These are phyloP conservation scores for Rhopilema esculentum DNA, from an alignment of 30 jellyfish, hydroid and myxozoan genomes.

Conservation along the genomic window DNA sequence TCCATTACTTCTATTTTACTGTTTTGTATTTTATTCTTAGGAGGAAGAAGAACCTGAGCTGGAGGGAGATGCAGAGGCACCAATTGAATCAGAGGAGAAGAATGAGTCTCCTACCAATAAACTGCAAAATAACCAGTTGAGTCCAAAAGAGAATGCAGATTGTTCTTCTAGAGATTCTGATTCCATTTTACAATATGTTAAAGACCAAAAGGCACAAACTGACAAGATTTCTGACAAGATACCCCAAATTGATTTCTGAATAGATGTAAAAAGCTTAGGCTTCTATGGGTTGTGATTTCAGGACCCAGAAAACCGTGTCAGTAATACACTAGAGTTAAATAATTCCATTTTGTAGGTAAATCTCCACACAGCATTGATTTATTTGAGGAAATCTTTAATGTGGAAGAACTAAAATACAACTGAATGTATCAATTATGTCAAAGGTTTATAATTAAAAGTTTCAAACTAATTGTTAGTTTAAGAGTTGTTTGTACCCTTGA, in stretches of 20 bases:
- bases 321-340: background rate
- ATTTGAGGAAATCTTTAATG: background rate
- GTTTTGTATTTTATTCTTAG: slow-evolving; percentile 1
- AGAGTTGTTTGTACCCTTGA: background rate
- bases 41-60: slow-evolving; percentile 72
- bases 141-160: slow-evolving; percentile 39
- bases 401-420: background rate
- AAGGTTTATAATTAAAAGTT: background rate
- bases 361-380: background rate
- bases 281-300: background rate
- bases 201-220: slow-evolving; percentile 32
- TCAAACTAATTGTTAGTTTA: background rate
- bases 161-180: slow-evolving; percentile 49
- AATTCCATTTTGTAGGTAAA: background rate
- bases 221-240: too few species aligned
- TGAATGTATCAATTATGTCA: too few species aligned
- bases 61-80: slow-evolving; percentile 49
- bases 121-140: slow-evolving; percentile 6
- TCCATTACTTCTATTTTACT: background rate
- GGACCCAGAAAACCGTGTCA: background rate
- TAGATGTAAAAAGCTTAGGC: background rate
- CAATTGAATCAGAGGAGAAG: slow-evolving; percentile 53
- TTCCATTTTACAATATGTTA: slow-evolving; percentile 55
- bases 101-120: slow-evolving; percentile 44
- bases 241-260: slow-evolving; percentile 27